Evolutionary conservation across 2,888 invertebrate genomes (phyloP).

Genomic region (Rosalia funebris): DNA sequence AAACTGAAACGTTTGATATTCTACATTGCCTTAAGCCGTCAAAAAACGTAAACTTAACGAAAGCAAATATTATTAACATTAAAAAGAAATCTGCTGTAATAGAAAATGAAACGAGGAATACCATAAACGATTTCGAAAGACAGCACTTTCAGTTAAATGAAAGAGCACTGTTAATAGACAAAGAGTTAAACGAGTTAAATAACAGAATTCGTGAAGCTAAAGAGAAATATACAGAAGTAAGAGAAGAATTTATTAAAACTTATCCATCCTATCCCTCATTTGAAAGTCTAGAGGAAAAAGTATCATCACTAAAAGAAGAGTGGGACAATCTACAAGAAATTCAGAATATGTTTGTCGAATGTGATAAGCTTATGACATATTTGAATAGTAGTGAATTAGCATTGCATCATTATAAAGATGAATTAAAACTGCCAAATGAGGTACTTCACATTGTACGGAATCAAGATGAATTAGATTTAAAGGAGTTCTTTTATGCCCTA

Average conservation of each 20-base stretch:
- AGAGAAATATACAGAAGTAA: slow-evolving; percentile 24
- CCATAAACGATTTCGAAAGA: slow-evolving; percentile 41
- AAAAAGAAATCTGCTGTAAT: slow-evolving; percentile 39
- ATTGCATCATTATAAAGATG: slow-evolving; percentile 36
- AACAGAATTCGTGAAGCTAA: slow-evolving; percentile 36
- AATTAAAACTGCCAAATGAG: slow-evolving; percentile 28
- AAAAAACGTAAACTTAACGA: slow-evolving; percentile 32
- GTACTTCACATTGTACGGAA: slow-evolving; percentile 30
- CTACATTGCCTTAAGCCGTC: slow-evolving; percentile 33
- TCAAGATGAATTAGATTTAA: slow-evolving; percentile 40
- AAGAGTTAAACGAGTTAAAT: slow-evolving; percentile 39
- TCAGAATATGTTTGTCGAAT: slow-evolving; percentile 41
- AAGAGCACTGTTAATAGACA: slow-evolving; percentile 40
- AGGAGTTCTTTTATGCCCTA: slow-evolving; percentile 39
- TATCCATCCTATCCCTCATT: slow-evolving; percentile 37
- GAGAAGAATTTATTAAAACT: slow-evolving; percentile 38
- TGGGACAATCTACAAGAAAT: slow-evolving; percentile 39
- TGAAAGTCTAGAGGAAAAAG: slow-evolving; percentile 41
- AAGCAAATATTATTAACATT: slow-evolving; percentile 41
- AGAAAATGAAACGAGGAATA: slow-evolving; percentile 38
- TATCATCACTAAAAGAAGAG: slow-evolving; percentile 37
- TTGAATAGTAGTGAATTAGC: slow-evolving; percentile 39
- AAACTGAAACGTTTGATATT: slow-evolving; percentile 30
- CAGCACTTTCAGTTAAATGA: slow-evolving; percentile 34
- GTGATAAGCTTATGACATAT: slow-evolving; percentile 43